Percentiles rank a stretch among this genome's conserved stretches.
phyloP scores from a whole-genome alignment of 2,888 invertebrate genomes.

The Scaptomyza tumidula region DNA sequence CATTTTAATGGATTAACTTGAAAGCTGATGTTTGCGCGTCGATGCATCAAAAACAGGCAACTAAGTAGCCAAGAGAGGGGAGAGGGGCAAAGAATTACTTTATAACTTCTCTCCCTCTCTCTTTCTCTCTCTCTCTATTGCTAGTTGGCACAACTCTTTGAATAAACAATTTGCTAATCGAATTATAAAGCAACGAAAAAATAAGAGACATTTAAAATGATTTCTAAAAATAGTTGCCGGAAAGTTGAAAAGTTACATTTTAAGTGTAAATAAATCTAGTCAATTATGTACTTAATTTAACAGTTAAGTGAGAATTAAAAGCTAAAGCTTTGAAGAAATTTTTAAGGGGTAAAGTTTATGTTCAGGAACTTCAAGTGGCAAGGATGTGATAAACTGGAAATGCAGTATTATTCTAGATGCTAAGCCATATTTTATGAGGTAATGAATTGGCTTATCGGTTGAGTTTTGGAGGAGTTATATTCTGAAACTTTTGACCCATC shows the following conservation, averaged over 20 bases:
- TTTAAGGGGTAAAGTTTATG: no score
- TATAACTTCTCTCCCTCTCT: not conserved
- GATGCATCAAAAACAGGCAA: slow-evolving; percentile 62
- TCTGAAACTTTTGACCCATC: no score
- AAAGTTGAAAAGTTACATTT: not conserved
- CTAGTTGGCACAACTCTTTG: slow-evolving; percentile 45
- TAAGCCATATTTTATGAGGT: no score
- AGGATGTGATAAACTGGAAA: no score
- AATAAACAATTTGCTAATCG: slow-evolving; percentile 57
- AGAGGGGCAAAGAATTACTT: not conserved
- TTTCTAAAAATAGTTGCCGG: slow-evolving; percentile 17
- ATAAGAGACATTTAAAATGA: slow-evolving; percentile 27
- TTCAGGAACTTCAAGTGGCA: no score
- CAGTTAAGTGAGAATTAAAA: not conserved
- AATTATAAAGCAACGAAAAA: slow-evolving; percentile 38
- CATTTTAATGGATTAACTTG: slow-evolving; percentile 76
- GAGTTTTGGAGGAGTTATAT: no score
- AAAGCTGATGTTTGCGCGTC: slow-evolving; percentile 48
- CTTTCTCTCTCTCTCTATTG: slow-evolving; percentile 7
- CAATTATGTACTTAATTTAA: not conserved
- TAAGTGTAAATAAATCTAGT: not conserved
- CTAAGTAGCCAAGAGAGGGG: no score
- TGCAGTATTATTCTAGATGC: no score
- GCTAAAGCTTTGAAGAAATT: not conserved
- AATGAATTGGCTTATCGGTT: no score